Evolutionary conservation across 2,113 vertebrate genomes (phyloP).

Genomic region (Chaetodon trifascialis): DNA sequence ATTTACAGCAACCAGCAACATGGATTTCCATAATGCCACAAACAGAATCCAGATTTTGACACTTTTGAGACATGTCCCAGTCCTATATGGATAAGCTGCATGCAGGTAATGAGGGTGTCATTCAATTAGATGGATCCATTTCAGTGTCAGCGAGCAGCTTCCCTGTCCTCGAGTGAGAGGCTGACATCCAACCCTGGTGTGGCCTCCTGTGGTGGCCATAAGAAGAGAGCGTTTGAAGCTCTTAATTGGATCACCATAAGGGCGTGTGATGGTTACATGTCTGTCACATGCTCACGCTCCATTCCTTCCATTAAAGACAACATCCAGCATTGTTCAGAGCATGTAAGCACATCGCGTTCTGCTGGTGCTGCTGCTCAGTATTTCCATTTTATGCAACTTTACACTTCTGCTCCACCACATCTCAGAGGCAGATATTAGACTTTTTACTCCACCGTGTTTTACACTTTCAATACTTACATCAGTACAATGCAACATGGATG

Average conservation of each 20-base stretch:
- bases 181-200: slow-evolving; percentile 35
- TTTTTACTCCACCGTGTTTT: no score
- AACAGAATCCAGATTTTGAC: neutral
- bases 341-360: neutral
- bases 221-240: slow-evolving; percentile 13
- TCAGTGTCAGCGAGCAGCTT: neutral
- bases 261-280: neutral
- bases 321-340: neutral
- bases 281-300: neutral
- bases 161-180: neutral
- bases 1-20: neutral
- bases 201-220: slow-evolving; percentile 6
- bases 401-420: neutral
- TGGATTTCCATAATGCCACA: neutral
- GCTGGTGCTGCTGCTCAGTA: neutral
- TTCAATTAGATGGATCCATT: neutral
- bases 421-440: neutral
- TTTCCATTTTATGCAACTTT: no score
- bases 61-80: neutral
- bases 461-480: no score
- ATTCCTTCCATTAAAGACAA: slow-evolving; percentile 1
- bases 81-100: neutral
- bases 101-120: slow-evolving; percentile 1
- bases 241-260: slow-evolving; percentile 17
- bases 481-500: no score